Conservation (phyloP, 2,797 vertebrate species). For the Thripadectes ignobilis region DNA sequence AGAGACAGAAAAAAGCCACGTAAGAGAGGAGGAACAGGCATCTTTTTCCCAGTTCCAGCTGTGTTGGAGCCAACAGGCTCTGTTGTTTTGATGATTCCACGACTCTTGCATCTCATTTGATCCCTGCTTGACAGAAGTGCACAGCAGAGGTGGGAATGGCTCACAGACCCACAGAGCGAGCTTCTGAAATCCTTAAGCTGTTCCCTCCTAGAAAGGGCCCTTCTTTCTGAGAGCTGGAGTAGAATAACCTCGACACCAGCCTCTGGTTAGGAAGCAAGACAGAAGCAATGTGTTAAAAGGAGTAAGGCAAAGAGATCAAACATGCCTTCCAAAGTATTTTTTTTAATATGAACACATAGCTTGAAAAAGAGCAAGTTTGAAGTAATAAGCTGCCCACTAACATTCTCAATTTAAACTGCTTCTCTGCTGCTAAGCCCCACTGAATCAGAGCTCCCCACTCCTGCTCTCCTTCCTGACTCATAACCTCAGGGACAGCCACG, state of each 20-base stretch:
- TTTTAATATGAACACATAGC: not conserved
- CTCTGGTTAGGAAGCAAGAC: not conserved
- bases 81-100: constrained; percentile 28
- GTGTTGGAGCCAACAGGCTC: constrained; percentile 14
- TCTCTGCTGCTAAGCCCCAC: not conserved
- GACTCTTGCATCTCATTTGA: not conserved
- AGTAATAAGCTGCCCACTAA: not conserved
- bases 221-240: not conserved
- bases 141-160: not conserved
- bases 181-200: not conserved
- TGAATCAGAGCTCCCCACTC: constrained; percentile 9
- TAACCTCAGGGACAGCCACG: not conserved
- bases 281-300: not conserved
- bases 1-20: constrained; percentile 1
- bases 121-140: not conserved
- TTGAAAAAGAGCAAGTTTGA: not conserved
- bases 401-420: not conserved
- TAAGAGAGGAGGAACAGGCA: constrained; percentile 1
- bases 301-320: not conserved
- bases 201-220: not conserved
- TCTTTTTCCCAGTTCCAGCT: constrained; percentile 18
- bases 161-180: not conserved
- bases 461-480: not conserved
- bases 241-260: not conserved
- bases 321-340: not conserved